Evolutionary conservation across 2,888 invertebrate genomes (phyloP).

Genomic region (Drosophila neotestacea): DNA sequence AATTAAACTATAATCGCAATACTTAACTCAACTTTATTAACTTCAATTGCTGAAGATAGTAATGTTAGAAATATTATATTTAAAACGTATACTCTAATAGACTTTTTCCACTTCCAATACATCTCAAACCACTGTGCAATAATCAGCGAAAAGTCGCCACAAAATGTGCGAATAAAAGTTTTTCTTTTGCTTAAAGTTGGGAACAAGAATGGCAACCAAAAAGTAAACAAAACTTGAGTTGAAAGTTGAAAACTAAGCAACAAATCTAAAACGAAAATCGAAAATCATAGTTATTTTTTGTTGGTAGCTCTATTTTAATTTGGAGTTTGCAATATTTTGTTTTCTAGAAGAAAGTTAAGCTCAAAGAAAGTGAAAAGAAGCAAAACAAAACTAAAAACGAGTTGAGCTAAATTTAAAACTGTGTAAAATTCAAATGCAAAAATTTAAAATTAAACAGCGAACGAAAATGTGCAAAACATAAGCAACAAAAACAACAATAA

Average conservation of each 20-base stretch:
- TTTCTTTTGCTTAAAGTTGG: slow-evolving; percentile 1
- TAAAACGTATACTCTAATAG: no score
- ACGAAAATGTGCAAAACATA: slow-evolving; percentile 47
- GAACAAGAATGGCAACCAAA: slow-evolving; percentile 10
- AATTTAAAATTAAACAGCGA: slow-evolving; percentile 35
- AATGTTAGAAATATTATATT: no score
- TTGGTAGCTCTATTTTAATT: slow-evolving; percentile 26
- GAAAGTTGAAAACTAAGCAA: slow-evolving; percentile 28
- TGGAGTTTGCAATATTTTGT: slow-evolving; percentile 39
- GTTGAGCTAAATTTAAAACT: slow-evolving; percentile 51
- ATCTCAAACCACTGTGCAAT: slow-evolving; percentile 50
- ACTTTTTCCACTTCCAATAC: background rate
- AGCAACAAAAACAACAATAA: slow-evolving; percentile 38
- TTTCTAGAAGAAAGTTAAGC: slow-evolving; percentile 63
- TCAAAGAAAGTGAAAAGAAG: slow-evolving; percentile 21
- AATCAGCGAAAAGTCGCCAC: slow-evolving; percentile 15
- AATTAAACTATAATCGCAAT: no score
- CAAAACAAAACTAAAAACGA: slow-evolving; percentile 43
- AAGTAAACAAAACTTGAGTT: slow-evolving; percentile 5
- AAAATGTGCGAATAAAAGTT: slow-evolving; percentile 31
- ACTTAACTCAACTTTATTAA: no score
- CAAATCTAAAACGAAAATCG: slow-evolving; percentile 14
- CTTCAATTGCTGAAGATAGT: no score
- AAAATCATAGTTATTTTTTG: slow-evolving; percentile 17
- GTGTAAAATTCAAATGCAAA: slow-evolving; percentile 44